Base-by-base conservation (phyloP, 2,888 invertebrate genomes). In the Pycnomerus fuliginosus region DNA sequence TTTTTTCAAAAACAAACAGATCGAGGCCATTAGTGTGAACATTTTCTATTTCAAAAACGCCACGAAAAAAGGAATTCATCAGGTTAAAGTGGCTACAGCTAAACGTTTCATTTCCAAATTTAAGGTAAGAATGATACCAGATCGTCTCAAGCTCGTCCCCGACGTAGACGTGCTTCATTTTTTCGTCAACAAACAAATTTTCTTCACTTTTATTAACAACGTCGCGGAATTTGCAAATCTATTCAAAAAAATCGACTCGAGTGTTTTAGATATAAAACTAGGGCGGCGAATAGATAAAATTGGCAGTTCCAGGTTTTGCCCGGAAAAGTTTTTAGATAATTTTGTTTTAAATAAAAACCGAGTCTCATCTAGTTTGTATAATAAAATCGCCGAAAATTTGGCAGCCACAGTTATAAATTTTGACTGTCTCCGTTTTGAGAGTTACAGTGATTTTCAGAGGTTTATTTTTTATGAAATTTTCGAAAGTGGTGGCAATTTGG, bases 1-100 rank as follows among this genome's bases (percentile, higher is more conserved):
- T 28, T 80, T 80, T 56, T 91, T 87, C 61, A 82, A 82, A 70
- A 73, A 76, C 22, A 75, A 78, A 41, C 90, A 90, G 67, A 80
- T 80, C 43, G 71, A 76, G 52, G 82, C 82, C 0, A 88, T 89
- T 31, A 74, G 80, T 53, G 74, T 79, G 41, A 89, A 88, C 61
- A 77, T 88, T 33, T 69, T 72, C 52, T 74, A 80, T 2, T 88
- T 82, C 59, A 64, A 76, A 68, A 29, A 72, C 28, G 60, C 70
- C 11, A 52, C 68, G 14, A 16, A 39, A 29, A 30, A 25, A 40
- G 71, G 51, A 44, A 44, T 59, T 27, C 50, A 64, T 51, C 50
- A 52, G 51, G 10, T 62, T 22, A 60, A 64, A 52, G 45, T 58
- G 0, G 61, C 73, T 7, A 78, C 83, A 0, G 79, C 81, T 0